Conservation (phyloP, 2,888 invertebrate genomes). For the Thysanoteuthis rhombus region DNA sequence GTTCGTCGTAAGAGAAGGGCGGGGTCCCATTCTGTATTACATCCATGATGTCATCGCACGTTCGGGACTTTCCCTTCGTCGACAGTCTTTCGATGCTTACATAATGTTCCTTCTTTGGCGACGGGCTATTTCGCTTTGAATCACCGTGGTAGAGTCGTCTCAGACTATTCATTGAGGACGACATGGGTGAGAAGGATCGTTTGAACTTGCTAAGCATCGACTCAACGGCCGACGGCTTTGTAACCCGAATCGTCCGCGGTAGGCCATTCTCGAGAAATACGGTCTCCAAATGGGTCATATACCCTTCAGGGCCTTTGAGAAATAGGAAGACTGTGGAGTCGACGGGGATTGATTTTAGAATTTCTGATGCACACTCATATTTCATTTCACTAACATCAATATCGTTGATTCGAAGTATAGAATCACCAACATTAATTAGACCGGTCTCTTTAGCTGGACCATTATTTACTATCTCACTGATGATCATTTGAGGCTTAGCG, state of each 20-base stretch:
- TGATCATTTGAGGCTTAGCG: slow-evolving; percentile 53
- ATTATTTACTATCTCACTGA: slow-evolving; percentile 58
- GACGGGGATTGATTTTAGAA: slow-evolving; percentile 52
- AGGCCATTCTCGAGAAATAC: slow-evolving; percentile 59
- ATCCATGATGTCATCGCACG: slow-evolving; percentile 33
- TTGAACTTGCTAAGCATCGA: slow-evolving; percentile 51
- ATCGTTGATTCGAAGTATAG: slow-evolving; percentile 62
- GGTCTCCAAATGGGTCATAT: slow-evolving; percentile 60
- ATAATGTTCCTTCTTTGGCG: slow-evolving; percentile 22
- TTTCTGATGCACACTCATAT: slow-evolving; percentile 57
- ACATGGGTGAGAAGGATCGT: slow-evolving; percentile 45
- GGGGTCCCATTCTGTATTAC: slow-evolving; percentile 32
- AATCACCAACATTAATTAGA: slow-evolving; percentile 62
- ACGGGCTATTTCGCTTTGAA: slow-evolving; percentile 13
- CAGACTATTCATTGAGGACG: slow-evolving; percentile 40
- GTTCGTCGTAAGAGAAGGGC: neutral
- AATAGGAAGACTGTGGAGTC: slow-evolving; percentile 56
- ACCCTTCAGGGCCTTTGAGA: slow-evolving; percentile 60
- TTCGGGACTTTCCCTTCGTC: slow-evolving; percentile 31
- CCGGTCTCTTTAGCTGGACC: slow-evolving; percentile 63
- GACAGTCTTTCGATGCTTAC: neutral
- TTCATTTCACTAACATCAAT: slow-evolving; percentile 56
- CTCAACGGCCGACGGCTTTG: slow-evolving; percentile 52
- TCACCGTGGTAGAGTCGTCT: slow-evolving; percentile 40
- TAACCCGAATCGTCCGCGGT: slow-evolving; percentile 59